These are phyloP conservation scores for Stercorarius parasiticus DNA, from an alignment of 2,113 vertebrate genomes.

Conservation along the genomic window DNA sequence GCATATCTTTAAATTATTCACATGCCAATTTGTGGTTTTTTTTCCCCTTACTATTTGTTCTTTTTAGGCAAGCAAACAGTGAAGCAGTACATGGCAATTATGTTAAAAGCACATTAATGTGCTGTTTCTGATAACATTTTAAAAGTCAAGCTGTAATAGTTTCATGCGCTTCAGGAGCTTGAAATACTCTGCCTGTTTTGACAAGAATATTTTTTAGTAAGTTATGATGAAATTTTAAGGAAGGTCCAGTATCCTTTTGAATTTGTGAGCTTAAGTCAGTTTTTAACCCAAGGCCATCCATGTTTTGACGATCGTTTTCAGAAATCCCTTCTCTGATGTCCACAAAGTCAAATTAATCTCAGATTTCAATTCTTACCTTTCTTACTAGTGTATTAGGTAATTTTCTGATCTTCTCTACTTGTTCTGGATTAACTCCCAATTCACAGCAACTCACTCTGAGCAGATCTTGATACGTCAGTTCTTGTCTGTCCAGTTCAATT, in stretches of 20 bases:
- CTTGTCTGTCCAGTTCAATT: conserved; percentile 87
- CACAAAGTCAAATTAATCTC: not conserved
- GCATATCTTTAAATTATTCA: not conserved
- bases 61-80: not conserved
- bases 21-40: not conserved
- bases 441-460: conserved; percentile 86
- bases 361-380: conserved; percentile 72
- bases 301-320: not conserved
- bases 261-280: not conserved
- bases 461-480: conserved; percentile 85
- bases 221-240: not conserved
- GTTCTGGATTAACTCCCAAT: conserved; percentile 79
- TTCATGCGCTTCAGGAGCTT: not conserved
- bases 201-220: not conserved
- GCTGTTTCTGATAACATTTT: not conserved
- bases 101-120: not conserved
- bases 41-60: not conserved
- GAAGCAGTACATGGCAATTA: not conserved
- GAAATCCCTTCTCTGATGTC: not conserved
- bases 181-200: not conserved
- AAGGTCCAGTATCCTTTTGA: not conserved
- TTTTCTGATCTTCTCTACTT: conserved; percentile 90
- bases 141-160: not conserved
- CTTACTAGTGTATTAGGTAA: conserved; percentile 88
- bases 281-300: not conserved